phyloP scores from a whole-genome alignment of 1,140 invertebrate species.

The Drosophila kepulauana region DNA sequence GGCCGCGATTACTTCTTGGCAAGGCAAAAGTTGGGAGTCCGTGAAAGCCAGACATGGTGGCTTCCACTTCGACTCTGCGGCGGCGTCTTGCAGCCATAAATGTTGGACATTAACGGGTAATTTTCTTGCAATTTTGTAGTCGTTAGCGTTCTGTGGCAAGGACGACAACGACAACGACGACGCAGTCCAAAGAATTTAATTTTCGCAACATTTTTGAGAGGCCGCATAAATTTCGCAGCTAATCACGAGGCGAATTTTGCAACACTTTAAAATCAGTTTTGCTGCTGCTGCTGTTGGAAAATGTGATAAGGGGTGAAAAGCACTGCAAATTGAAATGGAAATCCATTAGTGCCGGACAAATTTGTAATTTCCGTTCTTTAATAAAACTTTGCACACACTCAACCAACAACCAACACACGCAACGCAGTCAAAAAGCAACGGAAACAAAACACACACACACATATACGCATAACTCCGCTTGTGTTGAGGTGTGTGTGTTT shows the following conservation, averaged over 20 bases:
- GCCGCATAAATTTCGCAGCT: conserved; percentile 65
- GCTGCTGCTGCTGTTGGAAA: conserved; percentile 1
- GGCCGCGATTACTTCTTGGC: conserved; percentile 61
- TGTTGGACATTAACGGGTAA: conserved; percentile 84
- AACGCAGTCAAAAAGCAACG: conserved; percentile 43
- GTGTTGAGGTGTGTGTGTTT: conserved; percentile 5
- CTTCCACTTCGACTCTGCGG: conserved; percentile 34
- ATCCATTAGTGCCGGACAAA: conserved; percentile 81
- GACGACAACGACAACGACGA: conserved; percentile 54
- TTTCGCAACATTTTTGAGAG: conserved; percentile 45
- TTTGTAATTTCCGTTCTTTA: conserved; percentile 83
- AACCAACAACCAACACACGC: conserved; percentile 32
- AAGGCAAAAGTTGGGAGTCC: conserved; percentile 13
- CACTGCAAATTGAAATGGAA: conserved; percentile 77
- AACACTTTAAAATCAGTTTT: conserved; percentile 46
- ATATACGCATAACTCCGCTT: conserved; percentile 45
- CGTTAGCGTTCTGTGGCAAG: conserved; percentile 83
- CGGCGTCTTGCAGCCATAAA: conserved; percentile 68
- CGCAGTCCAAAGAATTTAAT: conserved; percentile 63
- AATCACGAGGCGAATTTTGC: conserved; percentile 48
- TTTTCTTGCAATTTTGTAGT: conserved; percentile 84
- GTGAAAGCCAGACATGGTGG: conserved; percentile 44
- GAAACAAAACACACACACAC: conserved; percentile 48
- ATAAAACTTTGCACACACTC: conserved; percentile 57
- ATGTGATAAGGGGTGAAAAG: conserved; percentile 12